These are phyloP conservation scores for Tethea ocularis DNA, from an alignment of 2,888 invertebrate species.

Conservation along the genomic window DNA sequence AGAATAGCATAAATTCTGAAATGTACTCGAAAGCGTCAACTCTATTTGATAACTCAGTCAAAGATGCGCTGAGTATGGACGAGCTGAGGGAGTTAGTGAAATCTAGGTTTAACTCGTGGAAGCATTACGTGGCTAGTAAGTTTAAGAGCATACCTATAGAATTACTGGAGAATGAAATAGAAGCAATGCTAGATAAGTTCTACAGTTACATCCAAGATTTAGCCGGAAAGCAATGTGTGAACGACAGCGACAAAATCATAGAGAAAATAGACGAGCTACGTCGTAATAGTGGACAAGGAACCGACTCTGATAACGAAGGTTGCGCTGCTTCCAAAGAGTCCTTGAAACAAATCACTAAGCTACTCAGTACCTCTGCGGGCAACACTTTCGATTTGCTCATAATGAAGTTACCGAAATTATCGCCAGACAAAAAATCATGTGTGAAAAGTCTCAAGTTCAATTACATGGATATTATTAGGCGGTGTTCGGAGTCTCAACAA, in stretches of 20 bases:
- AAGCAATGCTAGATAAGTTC: constrained; percentile 68
- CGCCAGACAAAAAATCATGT: constrained; percentile 60
- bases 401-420: constrained; percentile 66
- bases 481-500: constrained; percentile 67
- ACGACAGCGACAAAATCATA: constrained; percentile 57
- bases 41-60: constrained; percentile 68
- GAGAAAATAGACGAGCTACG: constrained; percentile 63
- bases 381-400: constrained; percentile 68
- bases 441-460: constrained; percentile 69
- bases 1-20: constrained; percentile 55
- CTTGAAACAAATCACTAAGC: constrained; percentile 58
- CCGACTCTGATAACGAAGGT: constrained; percentile 48
- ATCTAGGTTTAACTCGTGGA: constrained; percentile 67
- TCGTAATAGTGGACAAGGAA: constrained; percentile 39
- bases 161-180: constrained; percentile 66
- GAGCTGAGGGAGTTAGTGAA: constrained; percentile 63
- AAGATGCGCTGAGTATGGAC: constrained; percentile 68
- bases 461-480: constrained; percentile 64
- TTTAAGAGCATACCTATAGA: constrained; percentile 67
- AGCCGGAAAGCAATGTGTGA: constrained; percentile 53
- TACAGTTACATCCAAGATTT: constrained; percentile 68
- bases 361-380: constrained; percentile 59
- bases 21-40: constrained; percentile 64
- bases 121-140: constrained; percentile 61
- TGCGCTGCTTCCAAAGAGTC: constrained; percentile 59